phyloP scores from a whole-genome alignment of 1,140 invertebrate species.

The Augochlora pura region DNA sequence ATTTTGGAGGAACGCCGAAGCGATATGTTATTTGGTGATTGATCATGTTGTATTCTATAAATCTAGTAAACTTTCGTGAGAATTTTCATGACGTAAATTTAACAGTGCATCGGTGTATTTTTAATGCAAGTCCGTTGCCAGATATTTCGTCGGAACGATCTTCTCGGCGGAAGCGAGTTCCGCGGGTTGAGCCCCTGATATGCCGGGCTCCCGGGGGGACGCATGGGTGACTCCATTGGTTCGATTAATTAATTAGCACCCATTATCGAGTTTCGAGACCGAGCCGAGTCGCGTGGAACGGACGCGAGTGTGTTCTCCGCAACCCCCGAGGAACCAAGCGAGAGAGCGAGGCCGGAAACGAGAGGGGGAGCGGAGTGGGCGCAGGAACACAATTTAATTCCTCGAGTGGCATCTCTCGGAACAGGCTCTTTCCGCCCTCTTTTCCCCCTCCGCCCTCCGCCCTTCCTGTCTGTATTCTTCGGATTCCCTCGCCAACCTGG shows the following conservation, averaged over 20 bases:
- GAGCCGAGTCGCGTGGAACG: slow-evolving; percentile 11
- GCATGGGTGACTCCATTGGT: slow-evolving; percentile 31
- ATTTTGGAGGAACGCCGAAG: no score
- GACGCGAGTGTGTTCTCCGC: slow-evolving; percentile 21
- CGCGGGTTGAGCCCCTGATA: slow-evolving; percentile 31
- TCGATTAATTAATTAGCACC: slow-evolving; percentile 52
- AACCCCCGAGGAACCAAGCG: slow-evolving; percentile 19
- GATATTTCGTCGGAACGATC: not conserved
- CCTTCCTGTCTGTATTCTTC: not conserved
- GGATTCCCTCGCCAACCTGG: not conserved
- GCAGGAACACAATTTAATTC: slow-evolving; percentile 25
- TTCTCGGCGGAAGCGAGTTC: slow-evolving; percentile 18
- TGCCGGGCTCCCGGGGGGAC: slow-evolving; percentile 19
- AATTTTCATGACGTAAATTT: no score
- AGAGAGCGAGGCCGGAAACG: slow-evolving; percentile 3
- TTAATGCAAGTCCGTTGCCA: no score
- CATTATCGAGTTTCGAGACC: slow-evolving; percentile 46
- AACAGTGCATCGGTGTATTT: no score
- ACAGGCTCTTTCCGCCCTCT: not conserved
- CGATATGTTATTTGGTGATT: no score
- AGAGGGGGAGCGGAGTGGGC: not conserved
- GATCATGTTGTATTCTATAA: no score
- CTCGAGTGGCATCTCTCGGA: slow-evolving; percentile 13
- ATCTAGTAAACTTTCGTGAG: no score
- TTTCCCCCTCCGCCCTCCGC: slow-evolving; percentile 16